Evolutionary conservation across 2,797 vertebrate species (phyloP).

Genomic region (Enteromius trimaculatus): DNA sequence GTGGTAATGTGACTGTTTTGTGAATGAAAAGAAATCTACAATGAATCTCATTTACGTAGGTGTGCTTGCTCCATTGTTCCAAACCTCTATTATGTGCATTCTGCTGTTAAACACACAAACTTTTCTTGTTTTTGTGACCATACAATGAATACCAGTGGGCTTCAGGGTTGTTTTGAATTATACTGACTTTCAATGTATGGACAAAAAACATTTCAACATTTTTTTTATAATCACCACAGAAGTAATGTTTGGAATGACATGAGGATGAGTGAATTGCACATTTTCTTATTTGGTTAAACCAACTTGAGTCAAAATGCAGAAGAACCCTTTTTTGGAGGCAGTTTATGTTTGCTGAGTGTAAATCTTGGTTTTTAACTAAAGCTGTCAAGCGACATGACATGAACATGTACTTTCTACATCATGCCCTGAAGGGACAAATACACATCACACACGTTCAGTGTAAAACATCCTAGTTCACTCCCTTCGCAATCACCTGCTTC

Average conservation of each 20-base stretch:
- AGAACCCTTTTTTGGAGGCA: background rate
- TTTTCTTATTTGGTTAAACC: background rate
- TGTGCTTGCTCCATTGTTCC: background rate
- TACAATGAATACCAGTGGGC: background rate
- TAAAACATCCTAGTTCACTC: slow-evolving; percentile 8
- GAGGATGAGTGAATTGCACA: background rate
- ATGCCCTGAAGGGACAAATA: slow-evolving; percentile 15
- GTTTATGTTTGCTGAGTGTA: background rate
- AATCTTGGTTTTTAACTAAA: background rate
- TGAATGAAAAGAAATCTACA: background rate
- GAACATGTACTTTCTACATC: background rate
- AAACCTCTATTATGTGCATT: background rate
- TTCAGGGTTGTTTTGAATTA: background rate
- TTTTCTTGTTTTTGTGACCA: background rate
- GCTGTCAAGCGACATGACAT: background rate
- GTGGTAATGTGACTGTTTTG: background rate
- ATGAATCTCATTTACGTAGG: background rate
- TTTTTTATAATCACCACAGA: background rate
- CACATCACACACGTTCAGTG: background rate
- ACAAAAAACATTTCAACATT: background rate
- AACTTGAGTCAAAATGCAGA: background rate
- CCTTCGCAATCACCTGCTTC: background rate
- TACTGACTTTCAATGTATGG: background rate
- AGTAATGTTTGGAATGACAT: background rate
- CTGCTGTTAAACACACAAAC: background rate